These are phyloP conservation scores for Botia almorhae DNA, from an alignment of 2,797 vertebrate species.

Conservation along the genomic window DNA sequence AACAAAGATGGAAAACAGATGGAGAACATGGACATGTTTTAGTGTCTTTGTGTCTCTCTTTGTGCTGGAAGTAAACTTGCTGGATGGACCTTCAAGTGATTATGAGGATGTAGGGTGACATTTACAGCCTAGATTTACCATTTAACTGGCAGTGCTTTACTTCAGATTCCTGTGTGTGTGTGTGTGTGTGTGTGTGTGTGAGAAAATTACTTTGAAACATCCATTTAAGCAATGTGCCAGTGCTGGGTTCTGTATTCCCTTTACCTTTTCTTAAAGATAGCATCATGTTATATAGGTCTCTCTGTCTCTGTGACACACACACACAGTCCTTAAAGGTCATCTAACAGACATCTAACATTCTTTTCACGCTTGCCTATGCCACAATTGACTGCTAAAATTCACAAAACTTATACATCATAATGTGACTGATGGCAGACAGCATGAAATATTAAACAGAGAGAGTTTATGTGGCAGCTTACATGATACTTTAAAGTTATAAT, in stretches of 20 bases:
- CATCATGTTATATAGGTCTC: slow-evolving; percentile 1
- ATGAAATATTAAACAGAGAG: slow-evolving; percentile 49
- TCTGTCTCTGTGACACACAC: not conserved
- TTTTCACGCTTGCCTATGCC: too few relatives aligned
- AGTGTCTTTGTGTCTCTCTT: slow-evolving; percentile 2
- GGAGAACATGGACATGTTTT: slow-evolving; percentile 7
- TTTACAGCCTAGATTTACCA: slow-evolving; percentile 44
- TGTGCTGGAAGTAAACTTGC: slow-evolving; percentile 31
- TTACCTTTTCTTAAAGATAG: slow-evolving; percentile 18
- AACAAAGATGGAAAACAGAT: slow-evolving; percentile 19
- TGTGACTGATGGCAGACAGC: slow-evolving; percentile 37
- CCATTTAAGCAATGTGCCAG: slow-evolving; percentile 10
- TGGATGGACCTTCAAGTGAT: slow-evolving; percentile 39
- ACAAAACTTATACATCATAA: slow-evolving; percentile 48
- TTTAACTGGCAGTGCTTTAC: slow-evolving; percentile 40
- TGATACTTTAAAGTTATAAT: slow-evolving; percentile 44
- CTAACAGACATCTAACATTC: slow-evolving; percentile 15
- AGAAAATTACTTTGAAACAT: not conserved
- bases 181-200: not conserved
- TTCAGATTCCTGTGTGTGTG: slow-evolving; percentile 23
- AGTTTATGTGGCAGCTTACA: slow-evolving; percentile 16
- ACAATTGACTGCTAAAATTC: slow-evolving; percentile 2
- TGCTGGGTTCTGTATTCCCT: slow-evolving; percentile 18
- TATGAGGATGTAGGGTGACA: slow-evolving; percentile 46
- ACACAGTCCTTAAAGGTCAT: slow-evolving; percentile 6